These are phyloP conservation scores for Globodera rostochiensis DNA, from an alignment of 1,140 invertebrate genomes.

Conservation along the genomic window DNA sequence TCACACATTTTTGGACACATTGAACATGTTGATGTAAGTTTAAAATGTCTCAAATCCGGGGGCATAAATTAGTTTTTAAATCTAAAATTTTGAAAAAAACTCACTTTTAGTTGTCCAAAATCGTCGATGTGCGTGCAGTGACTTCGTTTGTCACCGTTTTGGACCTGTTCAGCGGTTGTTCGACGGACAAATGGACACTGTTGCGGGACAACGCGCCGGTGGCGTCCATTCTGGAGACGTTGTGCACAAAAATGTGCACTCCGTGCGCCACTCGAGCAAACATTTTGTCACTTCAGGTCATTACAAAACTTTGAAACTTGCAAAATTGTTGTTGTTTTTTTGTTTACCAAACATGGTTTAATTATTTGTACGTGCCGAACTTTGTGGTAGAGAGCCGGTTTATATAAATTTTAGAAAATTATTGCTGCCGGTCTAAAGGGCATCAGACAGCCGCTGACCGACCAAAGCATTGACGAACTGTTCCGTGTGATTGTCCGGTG, in stretches of 20 bases:
- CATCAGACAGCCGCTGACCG: slow-evolving; percentile 16
- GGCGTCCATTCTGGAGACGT: slow-evolving; percentile 38
- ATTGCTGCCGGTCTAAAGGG: slow-evolving; percentile 33
- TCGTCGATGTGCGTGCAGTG: slow-evolving; percentile 27
- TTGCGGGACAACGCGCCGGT: slow-evolving; percentile 36
- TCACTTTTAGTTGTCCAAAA: slow-evolving; percentile 32
- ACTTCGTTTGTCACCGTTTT: slow-evolving; percentile 29
- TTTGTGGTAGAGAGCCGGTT: too few species aligned
- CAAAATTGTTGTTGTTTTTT: background rate
- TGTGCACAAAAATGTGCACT: slow-evolving; percentile 45
- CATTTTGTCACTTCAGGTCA: slow-evolving; percentile 25
- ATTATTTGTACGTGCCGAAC: background rate
- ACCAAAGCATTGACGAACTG: slow-evolving; percentile 17
- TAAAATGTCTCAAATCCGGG: background rate
- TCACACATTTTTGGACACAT: slow-evolving; percentile 25
- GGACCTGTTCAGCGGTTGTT: slow-evolving; percentile 35
- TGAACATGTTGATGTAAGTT: slow-evolving; percentile 36
- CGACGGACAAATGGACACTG: slow-evolving; percentile 34
- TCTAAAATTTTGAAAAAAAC: background rate
- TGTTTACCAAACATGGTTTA: background rate
- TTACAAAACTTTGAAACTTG: too few species aligned
- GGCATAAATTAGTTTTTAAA: background rate
- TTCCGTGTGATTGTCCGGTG: slow-evolving; percentile 29
- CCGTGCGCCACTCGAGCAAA: slow-evolving; percentile 22
- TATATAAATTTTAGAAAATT: slow-evolving; percentile 16